Evolutionary conservation across 2,113 vertebrate species (phyloP).

Genomic region (Cyrtonyx montezumae): DNA sequence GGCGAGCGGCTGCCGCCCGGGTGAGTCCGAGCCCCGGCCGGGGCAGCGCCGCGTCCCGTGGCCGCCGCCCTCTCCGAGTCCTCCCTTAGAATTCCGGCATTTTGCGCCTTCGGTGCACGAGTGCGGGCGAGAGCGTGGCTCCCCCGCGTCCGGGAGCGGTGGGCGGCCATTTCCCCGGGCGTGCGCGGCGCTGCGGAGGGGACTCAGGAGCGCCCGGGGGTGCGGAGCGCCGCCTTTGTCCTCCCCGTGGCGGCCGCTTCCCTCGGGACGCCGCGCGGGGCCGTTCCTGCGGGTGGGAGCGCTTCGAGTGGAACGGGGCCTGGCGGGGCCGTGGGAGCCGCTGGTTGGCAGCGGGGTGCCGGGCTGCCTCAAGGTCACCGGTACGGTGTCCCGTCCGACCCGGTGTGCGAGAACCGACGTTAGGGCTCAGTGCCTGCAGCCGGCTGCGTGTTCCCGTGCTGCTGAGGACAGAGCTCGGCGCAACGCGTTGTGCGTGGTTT

Average conservation of each 20-base stretch:
- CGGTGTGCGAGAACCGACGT: neutral
- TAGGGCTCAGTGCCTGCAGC: too few species aligned
- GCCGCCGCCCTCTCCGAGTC: accelerated
- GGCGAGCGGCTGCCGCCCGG: constrained; percentile 7
- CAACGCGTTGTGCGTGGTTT: too few species aligned
- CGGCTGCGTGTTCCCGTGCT: neutral
- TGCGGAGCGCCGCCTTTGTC: constrained; percentile 10
- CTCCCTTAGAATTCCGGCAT: accelerated
- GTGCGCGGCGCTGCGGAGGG: neutral
- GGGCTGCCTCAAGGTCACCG: neutral
- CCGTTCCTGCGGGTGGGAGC: neutral
- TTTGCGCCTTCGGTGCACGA: neutral
- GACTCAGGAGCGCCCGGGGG: neutral
- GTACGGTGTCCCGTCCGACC: neutral
- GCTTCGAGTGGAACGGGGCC: neutral
- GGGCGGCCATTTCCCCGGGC: neutral
- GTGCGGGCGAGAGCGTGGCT: neutral
- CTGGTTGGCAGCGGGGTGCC: too few species aligned
- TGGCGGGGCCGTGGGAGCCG: neutral
- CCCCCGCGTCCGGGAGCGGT: neutral
- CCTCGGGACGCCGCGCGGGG: neutral
- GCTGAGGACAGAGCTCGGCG: neutral
- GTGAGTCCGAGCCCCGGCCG: constrained; percentile 11
- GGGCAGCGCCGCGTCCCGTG: neutral
- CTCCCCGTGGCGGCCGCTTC: neutral